Percentiles rank a stretch among this genome's conserved stretches.
Conservation (phyloP, 64 coral and sea anemone genomes). For the Hydrozoanthus tunicans region DNA sequence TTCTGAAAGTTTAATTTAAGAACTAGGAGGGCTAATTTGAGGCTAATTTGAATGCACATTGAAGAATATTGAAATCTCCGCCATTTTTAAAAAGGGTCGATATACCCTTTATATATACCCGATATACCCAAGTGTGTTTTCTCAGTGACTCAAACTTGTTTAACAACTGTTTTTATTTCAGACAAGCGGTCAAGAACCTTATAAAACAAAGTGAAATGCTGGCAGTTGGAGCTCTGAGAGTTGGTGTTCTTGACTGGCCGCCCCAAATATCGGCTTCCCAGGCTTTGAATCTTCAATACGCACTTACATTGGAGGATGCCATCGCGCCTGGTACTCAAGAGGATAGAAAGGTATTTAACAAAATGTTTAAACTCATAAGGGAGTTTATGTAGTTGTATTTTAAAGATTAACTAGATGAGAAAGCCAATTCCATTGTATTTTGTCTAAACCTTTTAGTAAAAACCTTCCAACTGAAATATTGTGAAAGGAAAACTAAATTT, state of each 20-base stretch:
- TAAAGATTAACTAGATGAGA: too few relatives aligned
- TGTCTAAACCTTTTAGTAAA: too few relatives aligned
- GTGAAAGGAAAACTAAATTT: too few relatives aligned
- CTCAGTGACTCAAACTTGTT: too few relatives aligned
- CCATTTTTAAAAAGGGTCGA: too few relatives aligned
- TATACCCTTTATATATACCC: too few relatives aligned
- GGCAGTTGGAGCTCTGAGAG: slow-evolving; percentile 66
- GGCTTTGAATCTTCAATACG: slow-evolving; percentile 73
- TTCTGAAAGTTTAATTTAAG: neutral
- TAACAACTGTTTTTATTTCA: slow-evolving; percentile 7
- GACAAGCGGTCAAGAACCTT: slow-evolving; percentile 85
- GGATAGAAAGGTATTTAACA: slow-evolving; percentile 13
- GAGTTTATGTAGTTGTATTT: neutral
- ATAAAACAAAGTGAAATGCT: slow-evolving; percentile 69
- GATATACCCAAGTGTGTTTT: too few relatives aligned
- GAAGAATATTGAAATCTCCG: too few relatives aligned
- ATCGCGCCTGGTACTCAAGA: slow-evolving; percentile 58
- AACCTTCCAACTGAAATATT: too few relatives aligned
- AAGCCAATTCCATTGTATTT: too few relatives aligned
- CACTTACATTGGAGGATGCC: slow-evolving; percentile 55
- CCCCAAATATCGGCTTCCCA: slow-evolving; percentile 56
- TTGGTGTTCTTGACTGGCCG: slow-evolving; percentile 84
- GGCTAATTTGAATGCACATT: too few relatives aligned
- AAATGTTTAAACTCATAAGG: neutral
- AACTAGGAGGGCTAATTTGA: neutral